Evolutionary conservation across 1,140 invertebrate genomes (phyloP), one percentile per base, ranked within the genome.

Genomic region (Dufourea novaeangliae): DNA sequence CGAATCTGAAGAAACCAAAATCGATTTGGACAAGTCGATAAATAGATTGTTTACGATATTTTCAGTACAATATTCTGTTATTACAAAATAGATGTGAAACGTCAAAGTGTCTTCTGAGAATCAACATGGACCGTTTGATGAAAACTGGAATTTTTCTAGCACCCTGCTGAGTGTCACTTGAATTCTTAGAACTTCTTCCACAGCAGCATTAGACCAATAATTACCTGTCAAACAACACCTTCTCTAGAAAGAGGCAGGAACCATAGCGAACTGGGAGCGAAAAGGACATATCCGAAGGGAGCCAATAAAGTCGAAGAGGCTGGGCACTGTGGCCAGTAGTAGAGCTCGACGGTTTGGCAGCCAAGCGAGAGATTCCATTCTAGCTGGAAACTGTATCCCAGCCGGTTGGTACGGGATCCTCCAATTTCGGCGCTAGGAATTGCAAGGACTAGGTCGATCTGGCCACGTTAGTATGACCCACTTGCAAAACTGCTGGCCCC

Each of bases 391-490:
- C 74, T 64, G 52, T 27, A 22, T 32, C 34, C n/a, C 64, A 70
- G 71, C 67, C 57, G 54, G 20, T 29, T 84, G 84, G 80, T 84
- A 72, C 71, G 32, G 41, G 77, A 84, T 80, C 77, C 44, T 68
- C 56, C 71, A 79, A 85, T 79, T 82, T 82, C 61, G 62, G 54
- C 46, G 68, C 41, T 52, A 12, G 68, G 50, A 79, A 63, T 78
- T 71, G 74, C 61, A 71, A 27, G 73, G 44, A 41, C 6, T n/a
- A 22, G 7, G 50, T 20, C n/a, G 25, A 39, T 56, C 39, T 52
- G 68, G 57, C 52, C 46, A 37, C 63, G 52, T 78, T 63, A 77
- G 71, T 74, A 22, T 83, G 74, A 79, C 82, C 71, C 37, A 74
- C 25, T 74, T 64, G 80, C 57, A 50, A 78, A 74, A 66, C 54